Evolutionary conservation across 2,113 vertebrate species (phyloP).

Genomic region (Mobula birostris): DNA sequence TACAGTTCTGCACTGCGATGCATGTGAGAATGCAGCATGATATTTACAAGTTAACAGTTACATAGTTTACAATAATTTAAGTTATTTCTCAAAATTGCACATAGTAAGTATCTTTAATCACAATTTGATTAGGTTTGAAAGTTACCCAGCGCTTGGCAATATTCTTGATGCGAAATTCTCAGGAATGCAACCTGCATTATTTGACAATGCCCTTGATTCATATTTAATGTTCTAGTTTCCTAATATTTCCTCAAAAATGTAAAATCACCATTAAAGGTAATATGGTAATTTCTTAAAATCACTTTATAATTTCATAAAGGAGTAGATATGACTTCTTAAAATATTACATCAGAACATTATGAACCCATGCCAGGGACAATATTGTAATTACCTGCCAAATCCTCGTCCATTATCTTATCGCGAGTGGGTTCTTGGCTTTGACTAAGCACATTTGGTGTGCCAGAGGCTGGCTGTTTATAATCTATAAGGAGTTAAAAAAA

Average conservation of each 20-base stretch:
- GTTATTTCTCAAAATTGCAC: not conserved
- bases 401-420: not conserved
- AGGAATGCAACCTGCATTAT: not conserved
- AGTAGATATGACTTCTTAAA: not conserved
- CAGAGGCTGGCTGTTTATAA: not conserved
- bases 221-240: not conserved
- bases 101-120: not conserved
- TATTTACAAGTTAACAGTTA: not conserved
- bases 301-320: not conserved
- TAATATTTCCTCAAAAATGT: not conserved
- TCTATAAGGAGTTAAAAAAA: slow-evolving; percentile 19
- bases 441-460: not conserved
- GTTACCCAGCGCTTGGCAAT: not conserved
- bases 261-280: not conserved
- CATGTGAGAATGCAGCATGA: not conserved
- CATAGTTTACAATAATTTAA: not conserved
- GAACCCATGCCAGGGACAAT: not conserved
- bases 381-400: slow-evolving; percentile 25
- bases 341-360: not conserved
- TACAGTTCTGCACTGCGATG: not conserved
- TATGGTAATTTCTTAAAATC: not conserved
- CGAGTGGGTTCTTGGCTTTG: not conserved
- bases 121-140: not conserved
- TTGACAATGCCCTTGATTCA: not conserved
- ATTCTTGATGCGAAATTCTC: not conserved